Conservation (phyloP, 2,797 vertebrate species). For the Cichlasoma orientale region DNA sequence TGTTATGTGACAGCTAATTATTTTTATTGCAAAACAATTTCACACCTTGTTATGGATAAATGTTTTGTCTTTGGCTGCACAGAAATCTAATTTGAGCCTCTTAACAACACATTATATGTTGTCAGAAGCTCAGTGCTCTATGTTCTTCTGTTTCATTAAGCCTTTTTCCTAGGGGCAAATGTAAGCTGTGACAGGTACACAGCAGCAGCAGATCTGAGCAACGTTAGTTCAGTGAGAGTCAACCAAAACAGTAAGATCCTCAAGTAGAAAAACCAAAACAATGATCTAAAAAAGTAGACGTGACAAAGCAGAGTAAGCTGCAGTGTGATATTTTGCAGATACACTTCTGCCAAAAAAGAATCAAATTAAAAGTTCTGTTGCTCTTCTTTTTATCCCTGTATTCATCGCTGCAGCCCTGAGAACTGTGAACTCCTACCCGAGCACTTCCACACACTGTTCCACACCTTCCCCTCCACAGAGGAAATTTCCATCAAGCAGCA, state of each 20-base stretch:
- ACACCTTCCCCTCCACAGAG: neutral
- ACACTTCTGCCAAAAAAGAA: neutral
- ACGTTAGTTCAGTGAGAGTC: neutral
- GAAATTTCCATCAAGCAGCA: constrained; percentile 10
- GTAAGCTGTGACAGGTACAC: neutral
- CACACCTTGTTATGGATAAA: neutral
- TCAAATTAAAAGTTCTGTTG: too few species aligned
- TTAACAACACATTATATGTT: neutral
- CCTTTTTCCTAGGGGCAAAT: neutral
- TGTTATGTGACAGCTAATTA: neutral
- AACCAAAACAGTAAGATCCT: neutral
- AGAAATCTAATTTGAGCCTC: neutral
- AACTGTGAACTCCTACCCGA: neutral
- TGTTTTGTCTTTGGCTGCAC: neutral
- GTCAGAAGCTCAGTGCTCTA: neutral
- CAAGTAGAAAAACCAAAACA: neutral
- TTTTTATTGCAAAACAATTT: neutral
- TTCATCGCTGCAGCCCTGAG: neutral
- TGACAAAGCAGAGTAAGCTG: too few species aligned
- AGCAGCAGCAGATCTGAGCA: neutral
- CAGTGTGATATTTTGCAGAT: neutral
- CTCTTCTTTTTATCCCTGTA: neutral
- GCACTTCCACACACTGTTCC: neutral
- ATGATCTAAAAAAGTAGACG: neutral
- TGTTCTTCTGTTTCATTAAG: neutral